Base-by-base conservation (phyloP, 2,888 invertebrate species). In the Leptopilina drosophilae region DNA sequence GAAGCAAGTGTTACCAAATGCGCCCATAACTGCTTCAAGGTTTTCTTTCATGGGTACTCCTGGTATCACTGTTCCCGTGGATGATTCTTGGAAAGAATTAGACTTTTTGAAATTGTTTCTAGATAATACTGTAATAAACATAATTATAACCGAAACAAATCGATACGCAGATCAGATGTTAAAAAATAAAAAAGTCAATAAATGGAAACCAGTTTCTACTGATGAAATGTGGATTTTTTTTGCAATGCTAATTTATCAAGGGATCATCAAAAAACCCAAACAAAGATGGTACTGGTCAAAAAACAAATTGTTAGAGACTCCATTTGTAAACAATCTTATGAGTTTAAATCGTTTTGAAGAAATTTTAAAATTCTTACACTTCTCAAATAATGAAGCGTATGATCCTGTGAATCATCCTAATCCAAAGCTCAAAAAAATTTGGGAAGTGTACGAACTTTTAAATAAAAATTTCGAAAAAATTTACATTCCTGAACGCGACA, bases 401-500 rank as follows among this genome's bases (percentile, higher is more conserved):
- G 46, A 67, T 77, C 20, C 67, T 59, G 1, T 11, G 66, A 33
- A 66, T 15, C 59, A 67, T 59, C 67, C 56, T 56, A 56, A 40
- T 14, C 69, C 69, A 53, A 66, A 66, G 20, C 40, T 62, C 7
- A 8, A 62, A 62, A 62, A 62, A 62, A 62, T 62, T 62, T 62
- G 62, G 62, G 62, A 64, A 7, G 26, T 65, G 33, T 49, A 65
- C 33, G 26, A 64, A 20, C 15, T 15, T 15, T 11, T 77, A 6
- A 77, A 77, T 14, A 56, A 77, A 14, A 77, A 77, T 46, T 77
- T 65, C 49, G 64, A 77, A 49, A 77, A 42, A 77, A 49, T 65
- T 4, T 77, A 78, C 42, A 42, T 42, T 42, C 42, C 42, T 8
- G 42, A 42, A 42, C 42, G 42, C 42, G 42, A 42, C 42, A 42